phyloP scores from a whole-genome alignment of 2,888 invertebrate genomes.

The Aleiodes alternator region DNA sequence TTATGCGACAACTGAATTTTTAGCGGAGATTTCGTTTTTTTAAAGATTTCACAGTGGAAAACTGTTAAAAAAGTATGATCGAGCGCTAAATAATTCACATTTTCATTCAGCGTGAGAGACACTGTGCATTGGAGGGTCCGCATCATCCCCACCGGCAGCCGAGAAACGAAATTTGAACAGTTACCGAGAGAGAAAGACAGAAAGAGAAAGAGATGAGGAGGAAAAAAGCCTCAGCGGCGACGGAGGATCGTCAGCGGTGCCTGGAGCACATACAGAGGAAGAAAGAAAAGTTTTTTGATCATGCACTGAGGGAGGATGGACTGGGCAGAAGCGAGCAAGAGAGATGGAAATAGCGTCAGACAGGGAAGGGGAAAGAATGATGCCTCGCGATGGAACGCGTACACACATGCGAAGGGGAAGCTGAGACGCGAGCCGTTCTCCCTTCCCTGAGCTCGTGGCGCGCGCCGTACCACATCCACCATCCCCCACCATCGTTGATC shows the following conservation, averaged over 20 bases:
- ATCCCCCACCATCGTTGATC: conserved; percentile 52
- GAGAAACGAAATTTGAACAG: conserved; percentile 72
- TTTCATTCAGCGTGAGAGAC: conserved; percentile 63
- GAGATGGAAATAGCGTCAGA: conserved; percentile 48
- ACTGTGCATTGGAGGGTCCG: conserved; percentile 65
- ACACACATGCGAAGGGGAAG: conserved; percentile 59
- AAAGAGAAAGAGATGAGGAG: conserved; percentile 42
- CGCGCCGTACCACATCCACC: conserved; percentile 70
- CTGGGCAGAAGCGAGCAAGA: conserved; percentile 53
- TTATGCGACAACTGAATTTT: too few species aligned
- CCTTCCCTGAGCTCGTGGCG: conserved; percentile 69
- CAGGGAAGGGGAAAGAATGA: conserved; percentile 26
- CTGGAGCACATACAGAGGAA: conserved; percentile 43
- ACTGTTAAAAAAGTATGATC: background rate
- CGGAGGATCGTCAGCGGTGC: conserved; percentile 49
- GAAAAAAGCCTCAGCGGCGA: conserved; percentile 42
- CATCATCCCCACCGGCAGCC: conserved; percentile 62
- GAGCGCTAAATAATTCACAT: background rate
- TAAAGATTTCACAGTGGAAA: background rate
- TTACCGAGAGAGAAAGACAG: conserved; percentile 62
- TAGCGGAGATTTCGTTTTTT: background rate
- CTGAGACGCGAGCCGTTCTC: conserved; percentile 72
- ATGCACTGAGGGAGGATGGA: conserved; percentile 27
- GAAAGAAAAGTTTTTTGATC: conserved; percentile 37
- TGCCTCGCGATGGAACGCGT: conserved; percentile 51